phyloP scores from a whole-genome alignment of 2,797 vertebrate genomes.

The Pteropus rufus region DNA sequence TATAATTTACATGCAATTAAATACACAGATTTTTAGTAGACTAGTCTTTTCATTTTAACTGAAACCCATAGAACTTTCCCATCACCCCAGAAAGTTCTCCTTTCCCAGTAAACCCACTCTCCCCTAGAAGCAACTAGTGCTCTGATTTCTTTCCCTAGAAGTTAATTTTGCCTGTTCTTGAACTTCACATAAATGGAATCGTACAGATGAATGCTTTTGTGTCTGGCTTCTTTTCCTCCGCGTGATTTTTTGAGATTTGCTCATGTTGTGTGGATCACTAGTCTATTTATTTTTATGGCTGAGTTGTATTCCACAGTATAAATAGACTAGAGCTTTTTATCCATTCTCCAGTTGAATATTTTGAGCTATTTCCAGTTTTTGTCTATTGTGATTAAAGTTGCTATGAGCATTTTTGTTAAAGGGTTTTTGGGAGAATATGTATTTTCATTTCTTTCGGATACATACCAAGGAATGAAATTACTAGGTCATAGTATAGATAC shows the following conservation, averaged over 20 bases:
- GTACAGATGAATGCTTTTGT: not conserved
- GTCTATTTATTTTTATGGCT: slow-evolving; percentile 46
- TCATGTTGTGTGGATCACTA: not conserved
- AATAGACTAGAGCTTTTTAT: slow-evolving; percentile 42
- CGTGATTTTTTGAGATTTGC: not conserved
- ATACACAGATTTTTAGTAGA: not conserved
- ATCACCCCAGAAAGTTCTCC: not conserved
- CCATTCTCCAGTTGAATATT: slow-evolving; percentile 44
- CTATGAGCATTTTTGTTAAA: slow-evolving; percentile 18
- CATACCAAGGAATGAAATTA: not conserved
- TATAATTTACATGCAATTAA: not conserved
- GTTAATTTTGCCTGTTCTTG: not conserved
- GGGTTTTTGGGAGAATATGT: not conserved
- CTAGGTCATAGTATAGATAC: not conserved
- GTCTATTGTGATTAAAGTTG: slow-evolving; percentile 33
- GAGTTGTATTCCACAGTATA: not conserved
- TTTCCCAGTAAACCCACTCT: not conserved
- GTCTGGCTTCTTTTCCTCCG: not conserved
- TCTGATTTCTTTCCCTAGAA: not conserved
- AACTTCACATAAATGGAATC: not conserved
- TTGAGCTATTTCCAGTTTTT: slow-evolving; percentile 16
- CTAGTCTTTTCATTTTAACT: not conserved
- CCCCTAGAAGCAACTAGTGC: not conserved
- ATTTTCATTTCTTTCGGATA: slow-evolving; percentile 6
- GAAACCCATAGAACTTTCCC: not conserved